Conservation (phyloP, 2,797 vertebrate genomes). For the Xiphorhynchus erythropygius region DNA sequence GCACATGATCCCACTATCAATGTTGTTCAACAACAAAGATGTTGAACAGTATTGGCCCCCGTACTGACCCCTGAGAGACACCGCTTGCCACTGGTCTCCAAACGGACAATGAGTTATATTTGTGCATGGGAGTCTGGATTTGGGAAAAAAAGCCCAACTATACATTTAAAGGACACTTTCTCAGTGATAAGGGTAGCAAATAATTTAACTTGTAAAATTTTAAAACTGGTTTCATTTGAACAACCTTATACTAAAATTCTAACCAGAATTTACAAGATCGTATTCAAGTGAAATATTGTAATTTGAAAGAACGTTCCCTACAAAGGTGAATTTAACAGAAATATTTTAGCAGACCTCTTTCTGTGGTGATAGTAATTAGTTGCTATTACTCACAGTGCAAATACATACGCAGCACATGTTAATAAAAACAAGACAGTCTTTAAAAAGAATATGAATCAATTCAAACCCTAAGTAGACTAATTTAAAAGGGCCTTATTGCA, state of each 20-base stretch:
- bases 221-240: background rate
- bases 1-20: background rate
- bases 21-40: background rate
- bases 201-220: background rate
- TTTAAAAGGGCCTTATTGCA: background rate
- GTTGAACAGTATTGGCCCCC: background rate
- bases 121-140: background rate
- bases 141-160: background rate
- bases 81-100: background rate
- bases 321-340: background rate
- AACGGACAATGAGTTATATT: background rate
- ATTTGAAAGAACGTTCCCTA: background rate
- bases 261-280: background rate
- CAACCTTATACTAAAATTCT: background rate
- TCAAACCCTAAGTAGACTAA: background rate
- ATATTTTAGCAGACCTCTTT: background rate
- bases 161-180: background rate
- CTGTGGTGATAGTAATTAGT: background rate
- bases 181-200: background rate
- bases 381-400: background rate
- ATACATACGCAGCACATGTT: background rate
- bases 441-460: background rate
- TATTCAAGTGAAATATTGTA: background rate
- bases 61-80: background rate
- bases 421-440: background rate